phyloP scores from a whole-genome alignment of 2,888 invertebrate genomes.

The Agrochola macilenta region DNA sequence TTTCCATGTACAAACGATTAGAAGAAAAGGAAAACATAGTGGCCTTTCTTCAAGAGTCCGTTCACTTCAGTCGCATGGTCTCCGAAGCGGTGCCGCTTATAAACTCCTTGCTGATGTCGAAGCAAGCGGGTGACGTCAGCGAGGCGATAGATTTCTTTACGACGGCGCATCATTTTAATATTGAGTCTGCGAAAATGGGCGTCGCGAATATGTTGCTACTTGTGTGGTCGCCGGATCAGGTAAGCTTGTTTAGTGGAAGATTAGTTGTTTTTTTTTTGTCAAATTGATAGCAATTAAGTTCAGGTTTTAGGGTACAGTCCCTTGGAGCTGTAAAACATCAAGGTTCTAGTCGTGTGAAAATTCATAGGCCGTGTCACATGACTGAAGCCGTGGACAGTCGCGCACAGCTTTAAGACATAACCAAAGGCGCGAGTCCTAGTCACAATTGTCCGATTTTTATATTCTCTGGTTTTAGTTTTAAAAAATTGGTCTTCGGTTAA shows the following conservation, averaged over 20 bases:
- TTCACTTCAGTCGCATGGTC: constrained; percentile 88
- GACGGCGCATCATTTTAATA: constrained; percentile 94
- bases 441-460: background rate
- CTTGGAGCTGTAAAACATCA: background rate
- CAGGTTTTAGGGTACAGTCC: background rate
- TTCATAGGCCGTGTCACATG: background rate
- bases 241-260: constrained; percentile 67
- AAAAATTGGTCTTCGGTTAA: background rate
- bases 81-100: constrained; percentile 90
- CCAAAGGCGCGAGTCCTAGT: background rate
- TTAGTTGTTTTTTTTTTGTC: background rate
- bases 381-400: background rate
- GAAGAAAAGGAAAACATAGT: constrained; percentile 92
- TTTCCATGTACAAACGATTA: constrained; percentile 88
- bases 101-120: constrained; percentile 93
- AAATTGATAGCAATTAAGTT: background rate
- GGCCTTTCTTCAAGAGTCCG: constrained; percentile 93
- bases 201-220: constrained; percentile 94
- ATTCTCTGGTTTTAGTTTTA: background rate
- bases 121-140: constrained; percentile 94
- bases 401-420: background rate
- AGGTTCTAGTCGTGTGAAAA: background rate
- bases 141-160: constrained; percentile 98
- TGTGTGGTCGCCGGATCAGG: constrained; percentile 95
- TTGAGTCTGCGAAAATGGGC: constrained; percentile 93